Evolutionary conservation across 2,888 invertebrate species (phyloP).

Genomic region (Lochmaea capreae): DNA sequence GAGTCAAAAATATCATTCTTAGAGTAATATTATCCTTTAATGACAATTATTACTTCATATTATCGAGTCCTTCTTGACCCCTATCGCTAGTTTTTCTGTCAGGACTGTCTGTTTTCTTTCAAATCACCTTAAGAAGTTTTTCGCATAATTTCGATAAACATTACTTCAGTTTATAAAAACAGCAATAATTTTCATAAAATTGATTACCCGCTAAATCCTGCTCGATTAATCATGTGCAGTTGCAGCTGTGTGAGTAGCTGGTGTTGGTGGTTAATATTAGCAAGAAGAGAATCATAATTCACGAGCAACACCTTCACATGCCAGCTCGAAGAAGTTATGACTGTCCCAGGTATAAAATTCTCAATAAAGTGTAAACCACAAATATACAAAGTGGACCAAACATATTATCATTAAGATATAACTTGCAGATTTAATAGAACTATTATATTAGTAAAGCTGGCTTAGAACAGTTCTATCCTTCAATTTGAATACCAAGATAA

Average conservation of each 20-base stretch:
- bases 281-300: constrained; percentile 16
- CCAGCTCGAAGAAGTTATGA: constrained; percentile 26
- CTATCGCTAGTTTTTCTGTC: no score
- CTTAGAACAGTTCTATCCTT: no score
- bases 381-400: constrained; percentile 3
- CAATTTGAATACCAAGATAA: no score
- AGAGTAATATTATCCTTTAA: no score
- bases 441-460: no score
- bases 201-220: not conserved
- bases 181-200: not conserved
- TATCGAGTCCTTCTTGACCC: no score
- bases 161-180: not conserved
- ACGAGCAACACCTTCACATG: constrained; percentile 33
- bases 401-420: not conserved
- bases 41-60: no score
- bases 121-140: not conserved
- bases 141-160: not conserved
- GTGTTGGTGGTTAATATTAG: constrained; percentile 26
- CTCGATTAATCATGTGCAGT: not conserved
- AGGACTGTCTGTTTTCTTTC: no score
- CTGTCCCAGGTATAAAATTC: constrained; percentile 25
- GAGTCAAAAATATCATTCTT: no score
- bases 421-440: not conserved
- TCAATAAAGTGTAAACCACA: constrained; percentile 9
- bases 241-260: constrained; percentile 2